phyloP scores from a whole-genome alignment of 1,140 invertebrate genomes.

The Hycleus phaleratus region DNA sequence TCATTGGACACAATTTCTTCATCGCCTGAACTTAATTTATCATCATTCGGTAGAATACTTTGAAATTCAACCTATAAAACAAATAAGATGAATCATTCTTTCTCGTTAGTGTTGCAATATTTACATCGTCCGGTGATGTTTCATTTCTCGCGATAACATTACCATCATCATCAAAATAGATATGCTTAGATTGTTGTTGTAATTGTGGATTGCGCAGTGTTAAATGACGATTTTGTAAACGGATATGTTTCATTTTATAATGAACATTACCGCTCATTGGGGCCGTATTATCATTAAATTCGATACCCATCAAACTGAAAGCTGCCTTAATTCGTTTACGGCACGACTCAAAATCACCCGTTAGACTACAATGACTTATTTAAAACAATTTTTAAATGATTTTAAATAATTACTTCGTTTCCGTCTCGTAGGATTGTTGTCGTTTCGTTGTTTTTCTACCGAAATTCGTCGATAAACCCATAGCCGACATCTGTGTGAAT shows the following conservation, averaged over 20 bases:
- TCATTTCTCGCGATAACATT: conserved; percentile 36
- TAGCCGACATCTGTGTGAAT: conserved; percentile 22
- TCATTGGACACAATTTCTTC: conserved; percentile 21
- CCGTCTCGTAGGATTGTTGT: not conserved
- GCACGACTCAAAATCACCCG: conserved; percentile 15
- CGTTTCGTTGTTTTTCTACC: conserved; percentile 11
- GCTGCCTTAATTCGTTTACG: conserved; percentile 48
- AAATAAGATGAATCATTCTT: not conserved
- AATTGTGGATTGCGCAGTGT: conserved; percentile 42
- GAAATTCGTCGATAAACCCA: conserved; percentile 35
- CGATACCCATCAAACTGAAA: conserved; percentile 59
- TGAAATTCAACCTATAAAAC: not conserved
- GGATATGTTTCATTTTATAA: conserved; percentile 56
- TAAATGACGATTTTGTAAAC: conserved; percentile 49
- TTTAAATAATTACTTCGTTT: not conserved
- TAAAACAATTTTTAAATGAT: not conserved
- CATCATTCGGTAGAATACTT: conserved; percentile 9
- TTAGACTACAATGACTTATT: not conserved
- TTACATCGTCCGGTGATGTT: conserved; percentile 9
- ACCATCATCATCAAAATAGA: conserved; percentile 59
- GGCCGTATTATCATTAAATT: conserved; percentile 41
- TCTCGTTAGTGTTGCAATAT: not conserved
- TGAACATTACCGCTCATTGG: conserved; percentile 49
- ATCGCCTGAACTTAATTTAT: conserved; percentile 21
- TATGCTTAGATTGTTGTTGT: conserved; percentile 44